Evolutionary conservation across 2,797 vertebrate genomes (phyloP).

Genomic region (Pagetopsis macropterus): DNA sequence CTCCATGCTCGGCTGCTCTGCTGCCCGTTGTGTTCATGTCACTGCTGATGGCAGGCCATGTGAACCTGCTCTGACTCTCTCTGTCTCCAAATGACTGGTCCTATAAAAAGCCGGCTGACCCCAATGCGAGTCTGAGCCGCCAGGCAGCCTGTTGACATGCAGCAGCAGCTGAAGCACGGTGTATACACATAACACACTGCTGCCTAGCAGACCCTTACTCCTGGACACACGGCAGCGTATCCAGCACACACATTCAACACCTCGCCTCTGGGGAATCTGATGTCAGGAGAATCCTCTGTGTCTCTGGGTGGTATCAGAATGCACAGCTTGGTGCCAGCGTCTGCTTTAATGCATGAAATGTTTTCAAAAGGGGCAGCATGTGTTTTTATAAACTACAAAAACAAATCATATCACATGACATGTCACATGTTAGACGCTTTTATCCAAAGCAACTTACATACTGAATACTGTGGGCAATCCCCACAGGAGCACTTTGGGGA

Average conservation of each 20-base stretch:
- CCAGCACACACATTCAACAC: constrained; percentile 32
- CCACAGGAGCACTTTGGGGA: no score
- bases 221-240: constrained; percentile 26
- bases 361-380: not conserved
- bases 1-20: constrained; percentile 51
- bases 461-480: no score
- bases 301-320: constrained; percentile 5
- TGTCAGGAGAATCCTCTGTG: constrained; percentile 16
- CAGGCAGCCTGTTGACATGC: constrained; percentile 67
- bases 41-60: constrained; percentile 49
- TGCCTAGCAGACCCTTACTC: constrained; percentile 66
- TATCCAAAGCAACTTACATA: no score
- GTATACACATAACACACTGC: constrained; percentile 74
- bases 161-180: constrained; percentile 77
- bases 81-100: constrained; percentile 69
- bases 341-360: not conserved
- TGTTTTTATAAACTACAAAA: not conserved
- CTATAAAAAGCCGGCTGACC: constrained; percentile 83
- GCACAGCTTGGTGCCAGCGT: not conserved
- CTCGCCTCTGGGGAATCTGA: constrained; percentile 7
- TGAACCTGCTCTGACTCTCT: constrained; percentile 60
- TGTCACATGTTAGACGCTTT: no score
- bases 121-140: constrained; percentile 46
- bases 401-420: not conserved
- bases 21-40: constrained; percentile 69